Evolutionary conservation across 2,113 vertebrate species (phyloP).

Genomic region (Cyanoliseus patagonus): DNA sequence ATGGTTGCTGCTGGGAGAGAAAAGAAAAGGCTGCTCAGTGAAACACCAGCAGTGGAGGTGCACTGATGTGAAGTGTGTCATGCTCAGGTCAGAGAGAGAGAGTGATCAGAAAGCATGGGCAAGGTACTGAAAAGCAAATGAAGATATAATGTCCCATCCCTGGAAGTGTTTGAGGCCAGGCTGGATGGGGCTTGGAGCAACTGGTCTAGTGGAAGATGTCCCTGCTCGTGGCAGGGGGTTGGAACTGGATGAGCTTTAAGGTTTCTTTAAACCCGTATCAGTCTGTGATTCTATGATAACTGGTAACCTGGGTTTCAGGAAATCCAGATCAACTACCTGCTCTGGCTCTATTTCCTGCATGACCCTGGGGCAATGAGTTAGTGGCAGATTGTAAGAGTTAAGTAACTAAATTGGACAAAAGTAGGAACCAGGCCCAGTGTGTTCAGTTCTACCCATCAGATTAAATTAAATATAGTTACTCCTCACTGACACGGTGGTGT

Average conservation of each 20-base stretch:
- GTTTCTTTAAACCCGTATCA: neutral
- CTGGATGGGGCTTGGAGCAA: neutral
- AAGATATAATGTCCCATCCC: neutral
- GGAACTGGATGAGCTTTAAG: neutral
- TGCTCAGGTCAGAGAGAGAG: neutral
- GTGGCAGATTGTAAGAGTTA: neutral
- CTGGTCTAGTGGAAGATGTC: neutral
- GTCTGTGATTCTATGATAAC: neutral
- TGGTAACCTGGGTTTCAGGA: neutral
- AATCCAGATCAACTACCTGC: neutral
- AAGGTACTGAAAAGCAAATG: neutral
- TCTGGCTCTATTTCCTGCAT: neutral
- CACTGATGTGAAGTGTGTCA: neutral
- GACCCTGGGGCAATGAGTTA: neutral
- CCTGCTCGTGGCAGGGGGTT: neutral
- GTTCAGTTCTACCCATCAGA: neutral
- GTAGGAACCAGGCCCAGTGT: neutral
- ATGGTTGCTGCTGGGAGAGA: neutral
- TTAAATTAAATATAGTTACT: neutral
- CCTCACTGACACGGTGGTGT: neutral
- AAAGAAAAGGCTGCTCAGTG: neutral
- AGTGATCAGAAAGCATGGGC: neutral
- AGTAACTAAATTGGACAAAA: neutral
- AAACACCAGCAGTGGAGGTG: neutral
- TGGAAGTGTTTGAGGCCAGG: neutral